Evolutionary conservation across 2,888 invertebrate genomes (phyloP), one percentile per base, ranked within the genome.

Genomic region (Clitarchus hookeri): DNA sequence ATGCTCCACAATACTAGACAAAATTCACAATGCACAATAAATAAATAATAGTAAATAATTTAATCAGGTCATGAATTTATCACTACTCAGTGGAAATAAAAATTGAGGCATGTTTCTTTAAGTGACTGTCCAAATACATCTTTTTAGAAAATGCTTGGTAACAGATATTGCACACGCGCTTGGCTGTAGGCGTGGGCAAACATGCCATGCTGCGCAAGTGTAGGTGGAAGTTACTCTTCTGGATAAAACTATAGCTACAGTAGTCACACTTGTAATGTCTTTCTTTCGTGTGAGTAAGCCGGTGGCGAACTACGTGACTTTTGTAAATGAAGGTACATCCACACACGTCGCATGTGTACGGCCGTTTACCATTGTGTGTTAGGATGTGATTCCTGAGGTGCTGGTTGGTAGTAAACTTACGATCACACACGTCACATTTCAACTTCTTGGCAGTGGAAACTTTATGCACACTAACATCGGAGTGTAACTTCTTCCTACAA

Each of bases 361-460:
- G 65, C 65, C 65, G 65, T 65, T 65, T 65, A n/a, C 65, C 65
- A 65, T n/a, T 8, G 65, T 65, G 65, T 19, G 65, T 65, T 11
- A 65, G 65, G n/a, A 65, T 19, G 16, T 65, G 65, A n/a, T 65
- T 65, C 16, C n/a, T 65, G 8, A 65, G n/a, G n/a, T 65, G 65
- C n/a, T 65, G 65, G 65, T 65, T 65, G n/a, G 65, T 65, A 11
- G 65, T 65, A 65, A 65, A 65, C 65, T 65, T 65, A 65, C 65
- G 65, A 65, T 65, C 65, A 65, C 65, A 65, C 65, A 65, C 65
- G 65, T 65, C 65, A 65, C 65, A 65, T 65, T 19, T 65, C 65
- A 65, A 19, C 65, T n/a, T 19, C 16, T 48, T 48, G 48, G 48
- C 48, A 65, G 8, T 65, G 23, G n/a, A 65, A 65, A 19, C 23